Base-by-base conservation (phyloP, 92 coral and sea anemone genomes). In the Parazoanthus atlanticus region DNA sequence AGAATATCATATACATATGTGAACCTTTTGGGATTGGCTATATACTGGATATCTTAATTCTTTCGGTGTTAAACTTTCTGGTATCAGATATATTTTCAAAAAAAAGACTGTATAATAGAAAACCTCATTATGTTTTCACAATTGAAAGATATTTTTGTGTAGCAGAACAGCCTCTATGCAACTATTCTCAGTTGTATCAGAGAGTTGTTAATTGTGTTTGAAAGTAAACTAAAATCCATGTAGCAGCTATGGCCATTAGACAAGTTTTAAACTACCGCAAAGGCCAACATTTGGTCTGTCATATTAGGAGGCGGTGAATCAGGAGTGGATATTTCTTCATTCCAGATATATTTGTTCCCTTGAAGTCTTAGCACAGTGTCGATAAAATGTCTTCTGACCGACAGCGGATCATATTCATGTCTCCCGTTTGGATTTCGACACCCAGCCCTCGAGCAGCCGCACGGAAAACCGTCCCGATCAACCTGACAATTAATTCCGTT, bases 401-500 rank as follows among this genome's bases (percentile, higher is more conserved):
- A 91, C 15, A 92, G 38, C 13, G 98, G 97, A 75, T 96, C 96
- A 66, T 95, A 97, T 88, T 93, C 99, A 49, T 95, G 99, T 79
- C 99, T 90, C 17, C 99, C 99, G 29, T 97, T 87, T 0, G 96
- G 91, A 76, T 97, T 97, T 77, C 91, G 91, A 89, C 99, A 97
- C 56, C 95, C 98, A 58, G 91, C 91, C 13, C 96, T 94, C 0
- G 94, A 92, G 74, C 99, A 97, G 19, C 99, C 98, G 85, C 99
- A 97, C 15, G 99, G 99, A 73, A 97, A 97, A 43, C 93, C 94
- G 33, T 96, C 99, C 32, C 98, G 90, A 86, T 97, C 99, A 4
- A 97, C 99, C 79, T 97, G 99, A 78, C 99, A 97, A 54, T 94
- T 96, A 80, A 97, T 97, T 43, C 99, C 99, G 71, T 97, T 97